Base-by-base conservation (phyloP, 2,113 vertebrate species). In the Amphiprion ocellaris region DNA sequence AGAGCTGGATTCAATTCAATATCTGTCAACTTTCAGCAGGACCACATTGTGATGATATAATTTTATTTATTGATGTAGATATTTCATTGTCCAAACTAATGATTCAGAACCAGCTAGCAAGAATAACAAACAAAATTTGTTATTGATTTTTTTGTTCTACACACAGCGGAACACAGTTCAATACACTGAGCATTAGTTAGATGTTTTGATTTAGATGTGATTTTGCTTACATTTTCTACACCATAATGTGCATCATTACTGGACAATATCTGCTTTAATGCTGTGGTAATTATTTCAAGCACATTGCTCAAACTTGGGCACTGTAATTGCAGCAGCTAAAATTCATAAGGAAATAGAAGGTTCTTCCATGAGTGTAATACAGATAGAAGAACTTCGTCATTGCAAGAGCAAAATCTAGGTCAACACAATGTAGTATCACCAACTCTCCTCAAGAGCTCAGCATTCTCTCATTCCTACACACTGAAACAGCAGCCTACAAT, bases 391-490 rank as follows among this genome's bases (percentile, higher is more conserved):
- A 68, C 50, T 67, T 65, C 16, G 28, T 7, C 10, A 71, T 70
- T 7, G 41, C 15, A 58, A 23, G 21, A 66, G 8, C 21, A n/a
- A 37, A 44, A 67, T 58, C 37, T 15, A 58, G 54, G 23, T 66
- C 17, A 56, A 74, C 68, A 75, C 63, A 83, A 75, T 74, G 77
- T 76, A 85, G 86, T 90, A 79, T 77, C 77, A 69, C 47, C 39
- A 37, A 77, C 26, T 84, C 46, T 87, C 81, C 87, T 86, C 74
- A 82, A 89, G 84, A 74, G 78, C 84, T 85, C 88, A 83, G 82
- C 47, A 55, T 83, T 74, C 69, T 77, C 41, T 87, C 23, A 76
- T 63, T 60, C 47, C 64, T 41, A 30, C 66, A 52, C 47, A 80
- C 17, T 55, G n/a, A 58, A 69, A 66, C 61, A 72, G 53, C 56